These are phyloP conservation scores for Bombycilla garrulus DNA, from an alignment of 2,113 vertebrate genomes.

Conservation along the genomic window DNA sequence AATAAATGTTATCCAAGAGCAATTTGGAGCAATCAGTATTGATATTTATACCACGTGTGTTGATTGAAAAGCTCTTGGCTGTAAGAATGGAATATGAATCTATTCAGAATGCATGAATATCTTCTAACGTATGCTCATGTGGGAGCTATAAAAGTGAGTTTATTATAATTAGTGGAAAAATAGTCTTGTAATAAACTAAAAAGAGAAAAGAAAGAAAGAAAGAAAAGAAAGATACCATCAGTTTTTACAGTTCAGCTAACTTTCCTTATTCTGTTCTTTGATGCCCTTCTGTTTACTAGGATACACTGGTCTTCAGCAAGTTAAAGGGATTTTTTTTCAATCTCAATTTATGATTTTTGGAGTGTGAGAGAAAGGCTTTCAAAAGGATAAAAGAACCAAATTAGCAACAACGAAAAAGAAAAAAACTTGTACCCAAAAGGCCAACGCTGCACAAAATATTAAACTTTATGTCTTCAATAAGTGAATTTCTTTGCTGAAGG, in stretches of 20 bases:
- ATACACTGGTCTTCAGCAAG: not conserved
- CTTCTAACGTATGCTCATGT: not conserved
- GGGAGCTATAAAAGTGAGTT: conserved; percentile 32
- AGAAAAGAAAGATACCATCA: not conserved
- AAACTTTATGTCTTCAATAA: not conserved
- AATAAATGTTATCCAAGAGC: conserved; percentile 55
- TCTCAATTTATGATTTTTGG: not conserved
- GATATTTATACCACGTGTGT: conserved; percentile 50
- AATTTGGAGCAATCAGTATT: conserved; percentile 42
- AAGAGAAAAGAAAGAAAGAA: not conserved
- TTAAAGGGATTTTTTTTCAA: not conserved
- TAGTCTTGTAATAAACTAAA: not conserved
- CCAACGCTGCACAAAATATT: not conserved
- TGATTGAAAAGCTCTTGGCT: conserved; percentile 58
- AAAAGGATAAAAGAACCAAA: not conserved
- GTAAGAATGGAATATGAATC: conserved; percentile 47
- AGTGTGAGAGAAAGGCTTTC: not conserved
- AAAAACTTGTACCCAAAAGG: not conserved
- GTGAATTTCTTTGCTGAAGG: not conserved
- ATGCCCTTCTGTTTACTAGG: not conserved
- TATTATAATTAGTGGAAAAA: conserved; percentile 43
- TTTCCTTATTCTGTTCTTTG: not conserved
- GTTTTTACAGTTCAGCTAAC: not conserved
- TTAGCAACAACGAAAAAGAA: not conserved
- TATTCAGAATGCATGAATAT: conserved; percentile 35